A percentile compares a stretch with the other conserved stretches of the same genome.
These are phyloP conservation scores for Emydocephalus ijimae DNA, from an alignment of 2,113 vertebrate species.

Conservation along the genomic window DNA sequence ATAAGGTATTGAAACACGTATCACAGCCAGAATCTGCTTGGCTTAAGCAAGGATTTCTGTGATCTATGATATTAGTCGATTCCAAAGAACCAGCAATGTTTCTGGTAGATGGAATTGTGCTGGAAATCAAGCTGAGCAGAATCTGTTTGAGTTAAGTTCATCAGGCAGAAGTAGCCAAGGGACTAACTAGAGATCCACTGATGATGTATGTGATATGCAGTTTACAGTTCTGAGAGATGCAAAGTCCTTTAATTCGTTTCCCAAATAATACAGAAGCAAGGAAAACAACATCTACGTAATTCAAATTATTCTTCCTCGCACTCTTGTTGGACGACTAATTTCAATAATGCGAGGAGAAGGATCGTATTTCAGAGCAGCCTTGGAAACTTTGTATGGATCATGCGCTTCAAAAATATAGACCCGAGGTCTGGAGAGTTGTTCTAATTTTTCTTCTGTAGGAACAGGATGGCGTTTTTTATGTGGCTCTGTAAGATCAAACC, in stretches of 20 bases:
- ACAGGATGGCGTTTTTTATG: not conserved
- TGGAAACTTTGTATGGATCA: constrained; percentile 50
- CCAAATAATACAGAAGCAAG: not conserved
- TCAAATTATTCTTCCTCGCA: constrained; percentile 25
- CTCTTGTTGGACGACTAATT: constrained; percentile 49
- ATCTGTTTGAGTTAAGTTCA: not conserved
- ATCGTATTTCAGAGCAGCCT: constrained; percentile 36
- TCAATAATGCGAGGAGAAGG: constrained; percentile 50
- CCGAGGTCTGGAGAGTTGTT: constrained; percentile 55
- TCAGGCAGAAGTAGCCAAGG: not conserved
- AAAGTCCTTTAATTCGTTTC: constrained; percentile 25
- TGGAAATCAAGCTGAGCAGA: not conserved
- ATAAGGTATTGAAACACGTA: not conserved
- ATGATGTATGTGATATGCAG: fast-evolving
- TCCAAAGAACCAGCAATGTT: not conserved
- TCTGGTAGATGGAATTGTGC: not conserved
- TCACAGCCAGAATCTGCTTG: not conserved
- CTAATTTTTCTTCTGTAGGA: constrained; percentile 2
- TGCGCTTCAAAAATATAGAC: constrained; percentile 42
- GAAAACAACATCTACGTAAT: not conserved
- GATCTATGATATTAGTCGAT: not conserved
- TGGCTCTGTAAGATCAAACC: constrained; percentile 9
- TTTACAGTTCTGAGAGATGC: fast-evolving
- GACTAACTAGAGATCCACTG: not conserved
- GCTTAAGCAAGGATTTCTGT: not conserved